Conservation (phyloP, 2,113 vertebrate species). For the Leptobrachium ailaonicum region DNA sequence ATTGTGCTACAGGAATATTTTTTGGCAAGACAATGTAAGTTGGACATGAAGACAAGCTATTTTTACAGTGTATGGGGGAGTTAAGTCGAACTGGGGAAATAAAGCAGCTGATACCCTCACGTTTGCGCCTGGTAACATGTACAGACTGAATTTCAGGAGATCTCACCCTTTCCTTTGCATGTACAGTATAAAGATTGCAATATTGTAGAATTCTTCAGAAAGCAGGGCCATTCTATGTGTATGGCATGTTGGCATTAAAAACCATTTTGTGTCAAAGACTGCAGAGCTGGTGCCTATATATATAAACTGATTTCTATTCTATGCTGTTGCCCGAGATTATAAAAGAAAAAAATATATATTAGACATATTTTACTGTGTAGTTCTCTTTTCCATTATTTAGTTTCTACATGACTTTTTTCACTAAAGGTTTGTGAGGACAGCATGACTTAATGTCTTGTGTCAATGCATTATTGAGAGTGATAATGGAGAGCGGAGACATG, state of each 20-base stretch:
- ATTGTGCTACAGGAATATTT: conserved; percentile 5
- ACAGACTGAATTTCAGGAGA: not conserved
- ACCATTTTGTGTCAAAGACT: too few species aligned
- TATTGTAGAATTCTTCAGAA: too few species aligned
- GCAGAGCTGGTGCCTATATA: too few species aligned
- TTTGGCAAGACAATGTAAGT: conserved; percentile 27
- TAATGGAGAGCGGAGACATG: not conserved
- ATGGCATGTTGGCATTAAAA: too few species aligned
- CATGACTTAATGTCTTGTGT: not conserved
- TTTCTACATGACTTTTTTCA: not conserved
- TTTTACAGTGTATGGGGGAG: conserved; percentile 1
- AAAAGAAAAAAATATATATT: too few species aligned
- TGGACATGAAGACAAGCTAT: conserved; percentile 5
- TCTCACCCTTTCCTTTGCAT: too few species aligned
- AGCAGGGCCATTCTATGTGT: too few species aligned
- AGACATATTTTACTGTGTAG: too few species aligned
- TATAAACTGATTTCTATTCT: too few species aligned
- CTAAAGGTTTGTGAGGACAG: not conserved
- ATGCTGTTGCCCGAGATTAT: too few species aligned
- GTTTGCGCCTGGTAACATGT: not conserved
- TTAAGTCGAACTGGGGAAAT: not conserved
- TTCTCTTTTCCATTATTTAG: too few species aligned
- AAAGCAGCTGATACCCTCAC: conserved; percentile 2
- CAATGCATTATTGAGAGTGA: not conserved
- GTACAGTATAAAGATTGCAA: too few species aligned